Conservation (phyloP, 2,888 invertebrate species). For the Hipparchia sbordonii region DNA sequence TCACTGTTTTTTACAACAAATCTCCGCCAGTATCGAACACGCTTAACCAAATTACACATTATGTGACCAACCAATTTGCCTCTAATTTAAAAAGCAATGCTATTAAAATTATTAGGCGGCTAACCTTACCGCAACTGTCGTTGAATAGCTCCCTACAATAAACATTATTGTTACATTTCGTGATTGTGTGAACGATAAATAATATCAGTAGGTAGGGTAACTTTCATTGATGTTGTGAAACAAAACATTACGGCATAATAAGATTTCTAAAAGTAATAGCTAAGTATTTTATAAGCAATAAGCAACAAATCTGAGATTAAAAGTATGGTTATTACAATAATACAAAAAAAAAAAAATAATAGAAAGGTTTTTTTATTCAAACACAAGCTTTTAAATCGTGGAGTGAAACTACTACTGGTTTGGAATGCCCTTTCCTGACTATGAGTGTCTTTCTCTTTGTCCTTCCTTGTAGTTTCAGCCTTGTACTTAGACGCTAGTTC, state of each 20-base stretch:
- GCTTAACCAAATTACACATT: not conserved
- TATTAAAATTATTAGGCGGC: conserved; percentile 16
- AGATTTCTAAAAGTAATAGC: conserved; percentile 2
- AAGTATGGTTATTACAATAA: too few species aligned
- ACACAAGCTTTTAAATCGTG: too few species aligned
- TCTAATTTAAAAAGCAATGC: conserved; percentile 15
- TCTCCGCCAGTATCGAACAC: not conserved
- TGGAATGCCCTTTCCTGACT: too few species aligned
- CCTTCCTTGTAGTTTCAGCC: too few species aligned
- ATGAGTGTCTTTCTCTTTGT: too few species aligned
- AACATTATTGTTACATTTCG: conserved; percentile 33
- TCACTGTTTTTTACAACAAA: not conserved
- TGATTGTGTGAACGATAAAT: conserved; percentile 34
- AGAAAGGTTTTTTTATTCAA: too few species aligned
- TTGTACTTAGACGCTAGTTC: too few species aligned
- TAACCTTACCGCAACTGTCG: conserved; percentile 1
- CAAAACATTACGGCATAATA: conserved; percentile 17
- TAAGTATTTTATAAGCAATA: not conserved
- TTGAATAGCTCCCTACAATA: conserved; percentile 18
- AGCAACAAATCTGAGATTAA: too few species aligned
- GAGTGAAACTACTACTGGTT: too few species aligned
- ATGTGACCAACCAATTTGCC: conserved; percentile 1
- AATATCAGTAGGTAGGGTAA: conserved; percentile 35
- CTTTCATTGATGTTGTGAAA: conserved; percentile 40
- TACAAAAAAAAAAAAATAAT: too few species aligned